A percentile compares a stretch with the other conserved stretches of the same genome.
Evolutionary conservation across 2,888 invertebrate genomes (phyloP).

Genomic region (Lasius platythorax): DNA sequence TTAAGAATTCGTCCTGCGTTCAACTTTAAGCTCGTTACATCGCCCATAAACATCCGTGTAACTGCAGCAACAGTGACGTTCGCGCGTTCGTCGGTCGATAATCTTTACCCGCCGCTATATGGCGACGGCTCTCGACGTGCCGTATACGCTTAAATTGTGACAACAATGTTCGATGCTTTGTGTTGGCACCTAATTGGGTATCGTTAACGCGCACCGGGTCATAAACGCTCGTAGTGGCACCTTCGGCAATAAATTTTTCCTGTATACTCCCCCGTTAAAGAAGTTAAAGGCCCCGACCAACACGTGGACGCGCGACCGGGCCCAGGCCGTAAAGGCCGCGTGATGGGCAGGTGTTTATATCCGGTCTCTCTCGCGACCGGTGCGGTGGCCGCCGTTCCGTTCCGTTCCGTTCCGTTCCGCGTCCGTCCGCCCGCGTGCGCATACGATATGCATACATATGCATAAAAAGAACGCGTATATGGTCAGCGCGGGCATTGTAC

Average conservation of each 20-base stretch:
- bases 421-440: conserved; percentile 61
- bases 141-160: conserved; percentile 31
- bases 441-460: conserved; percentile 77
- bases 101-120: not conserved
- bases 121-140: not conserved
- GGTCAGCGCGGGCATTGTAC: conserved; percentile 79
- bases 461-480: conserved; percentile 72
- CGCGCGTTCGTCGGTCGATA: conserved; percentile 11
- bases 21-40: not conserved
- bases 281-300: conserved; percentile 74
- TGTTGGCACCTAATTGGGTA: conserved; percentile 67
- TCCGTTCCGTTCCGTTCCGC: conserved; percentile 32
- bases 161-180: conserved; percentile 61
- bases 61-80: conserved; percentile 5
- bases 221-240: conserved; percentile 71
- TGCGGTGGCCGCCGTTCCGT: conserved; percentile 74
- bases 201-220: conserved; percentile 71
- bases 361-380: conserved; percentile 76
- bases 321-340: conserved; percentile 76
- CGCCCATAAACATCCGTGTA: conserved; percentile 21
- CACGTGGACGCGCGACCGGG: conserved; percentile 69
- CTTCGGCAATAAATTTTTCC: conserved; percentile 75
- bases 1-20: conserved; percentile 5
- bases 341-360: conserved; percentile 83
- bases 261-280: conserved; percentile 66